Evolutionary conservation across 2,113 vertebrate species (phyloP), one percentile per base, ranked within the genome.

Genomic region (Cyanoramphus novaezelandiae): DNA sequence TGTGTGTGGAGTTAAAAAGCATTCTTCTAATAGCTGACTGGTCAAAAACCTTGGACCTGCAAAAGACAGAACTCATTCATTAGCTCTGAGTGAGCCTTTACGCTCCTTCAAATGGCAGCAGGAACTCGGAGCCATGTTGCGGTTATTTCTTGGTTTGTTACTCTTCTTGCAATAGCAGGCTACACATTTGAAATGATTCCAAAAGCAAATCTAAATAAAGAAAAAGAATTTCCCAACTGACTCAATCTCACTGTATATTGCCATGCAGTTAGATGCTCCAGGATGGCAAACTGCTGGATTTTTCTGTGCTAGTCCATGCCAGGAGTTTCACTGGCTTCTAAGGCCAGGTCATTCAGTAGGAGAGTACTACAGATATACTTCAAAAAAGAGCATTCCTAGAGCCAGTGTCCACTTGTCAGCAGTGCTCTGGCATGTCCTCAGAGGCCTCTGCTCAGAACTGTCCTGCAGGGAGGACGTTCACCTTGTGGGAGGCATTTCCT

Each of bases 391-490:
- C 33, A 28, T 41, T 65, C 44, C 31, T 75, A 11, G 28, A 64
- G 25, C 47, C 0, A 0, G 5, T 50, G 44, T 47, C 24, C 3
- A 4, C 29, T 28, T 74, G 35, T 53, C 55, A 79, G 60, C 43
- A 28, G 4, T 35, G 37, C 43, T 37, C 37, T 68, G 69, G 49
- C 21, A 14, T 24, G 35, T 90, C 39, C 9, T 62, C 10, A 10
- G 67, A 53, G 50, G 16, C 44, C 57, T 60, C 25, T 52, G 39
- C 7, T 63, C 14, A 23, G 46, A 76, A 29, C 33, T 46, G 52
- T 35, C 37, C 52, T 39, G 28, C 19, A 5, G 31, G 60, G 55
- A 31, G 8, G 37, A 11, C 0, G 0, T 17, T 31, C 43, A 16
- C 13, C 1, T 0, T 13, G 11, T 20, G 27, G 8, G 35, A 43